Percentiles rank a stretch among this genome's conserved stretches.
Evolutionary conservation across 2,888 invertebrate genomes (phyloP).

Genomic region (Tachina fera): DNA sequence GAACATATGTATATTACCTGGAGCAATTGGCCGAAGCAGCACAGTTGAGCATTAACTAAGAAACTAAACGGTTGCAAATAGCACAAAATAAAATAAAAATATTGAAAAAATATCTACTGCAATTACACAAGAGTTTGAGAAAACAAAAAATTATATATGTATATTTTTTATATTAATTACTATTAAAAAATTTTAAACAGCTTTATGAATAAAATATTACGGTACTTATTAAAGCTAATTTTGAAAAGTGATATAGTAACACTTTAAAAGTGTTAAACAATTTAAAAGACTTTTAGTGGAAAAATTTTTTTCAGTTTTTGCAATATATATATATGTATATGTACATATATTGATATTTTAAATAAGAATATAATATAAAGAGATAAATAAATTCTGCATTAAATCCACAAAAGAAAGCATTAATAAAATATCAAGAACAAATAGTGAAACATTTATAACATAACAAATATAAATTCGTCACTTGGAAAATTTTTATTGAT

Average conservation of each 20-base stretch:
- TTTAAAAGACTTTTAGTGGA: constrained; percentile 6
- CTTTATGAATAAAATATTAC: constrained; percentile 23
- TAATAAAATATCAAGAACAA: background rate
- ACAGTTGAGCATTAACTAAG: constrained; percentile 74
- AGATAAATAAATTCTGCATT: background rate
- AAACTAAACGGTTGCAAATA: constrained; percentile 64
- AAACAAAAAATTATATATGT: constrained; percentile 19
- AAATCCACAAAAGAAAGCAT: background rate
- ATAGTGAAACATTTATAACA: background rate
- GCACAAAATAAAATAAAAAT: constrained; percentile 31
- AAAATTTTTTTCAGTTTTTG: constrained; percentile 34
- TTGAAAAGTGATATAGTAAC: constrained; percentile 46
- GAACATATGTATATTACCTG: constrained; percentile 53
- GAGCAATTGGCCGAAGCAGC: constrained; percentile 28
- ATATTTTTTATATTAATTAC: constrained; percentile 46
- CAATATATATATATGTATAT: background rate
- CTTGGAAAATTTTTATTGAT: constrained; percentile 71
- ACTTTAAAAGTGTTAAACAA: constrained; percentile 53
- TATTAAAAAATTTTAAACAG: constrained; percentile 10
- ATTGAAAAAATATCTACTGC: constrained; percentile 63
- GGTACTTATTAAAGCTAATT: constrained; percentile 16
- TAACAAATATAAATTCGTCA: constrained; percentile 40
- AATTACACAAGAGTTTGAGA: constrained; percentile 74
- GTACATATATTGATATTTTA: too few relatives aligned
- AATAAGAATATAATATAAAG: background rate